Evolutionary conservation across 1,140 invertebrate species (phyloP).

Genomic region (Drosophila sulfurigaster): DNA sequence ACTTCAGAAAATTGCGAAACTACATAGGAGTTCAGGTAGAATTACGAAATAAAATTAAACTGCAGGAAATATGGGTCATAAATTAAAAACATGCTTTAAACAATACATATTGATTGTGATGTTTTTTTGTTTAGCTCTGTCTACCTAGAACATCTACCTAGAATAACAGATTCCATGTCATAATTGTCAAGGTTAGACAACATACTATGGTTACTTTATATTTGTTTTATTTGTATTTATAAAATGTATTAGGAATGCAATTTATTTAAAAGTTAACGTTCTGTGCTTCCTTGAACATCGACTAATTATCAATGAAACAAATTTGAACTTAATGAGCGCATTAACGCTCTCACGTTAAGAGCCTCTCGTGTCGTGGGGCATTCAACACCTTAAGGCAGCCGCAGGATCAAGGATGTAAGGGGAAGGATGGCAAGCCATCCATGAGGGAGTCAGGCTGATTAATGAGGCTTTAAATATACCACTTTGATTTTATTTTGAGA

Average conservation of each 20-base stretch:
- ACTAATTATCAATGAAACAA: constrained; percentile 79
- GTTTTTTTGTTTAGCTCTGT: constrained; percentile 22
- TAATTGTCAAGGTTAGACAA: constrained; percentile 6
- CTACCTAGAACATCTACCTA: constrained; percentile 17
- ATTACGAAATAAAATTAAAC: constrained; percentile 27
- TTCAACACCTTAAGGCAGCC: constrained; percentile 31
- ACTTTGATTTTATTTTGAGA: constrained; percentile 84
- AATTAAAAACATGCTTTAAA: constrained; percentile 65
- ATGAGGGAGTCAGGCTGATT: constrained; percentile 60
- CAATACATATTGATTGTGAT: constrained; percentile 49
- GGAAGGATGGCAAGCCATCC: constrained; percentile 25
- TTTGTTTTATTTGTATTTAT: neutral
- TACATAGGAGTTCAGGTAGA: constrained; percentile 55
- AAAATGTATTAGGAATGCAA: neutral
- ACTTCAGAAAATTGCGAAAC: constrained; percentile 1
- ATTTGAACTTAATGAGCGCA: constrained; percentile 77
- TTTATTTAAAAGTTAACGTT: neutral
- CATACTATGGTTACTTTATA: neutral
- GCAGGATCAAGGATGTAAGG: neutral
- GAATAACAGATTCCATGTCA: neutral
- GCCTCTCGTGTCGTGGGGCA: constrained; percentile 21
- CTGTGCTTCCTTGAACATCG: constrained; percentile 18
- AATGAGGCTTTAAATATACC: constrained; percentile 84
- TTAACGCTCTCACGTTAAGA: constrained; percentile 50
- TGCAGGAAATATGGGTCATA: constrained; percentile 75